phyloP scores from a whole-genome alignment of 2,797 vertebrate species.

The Fringilla coelebs region DNA sequence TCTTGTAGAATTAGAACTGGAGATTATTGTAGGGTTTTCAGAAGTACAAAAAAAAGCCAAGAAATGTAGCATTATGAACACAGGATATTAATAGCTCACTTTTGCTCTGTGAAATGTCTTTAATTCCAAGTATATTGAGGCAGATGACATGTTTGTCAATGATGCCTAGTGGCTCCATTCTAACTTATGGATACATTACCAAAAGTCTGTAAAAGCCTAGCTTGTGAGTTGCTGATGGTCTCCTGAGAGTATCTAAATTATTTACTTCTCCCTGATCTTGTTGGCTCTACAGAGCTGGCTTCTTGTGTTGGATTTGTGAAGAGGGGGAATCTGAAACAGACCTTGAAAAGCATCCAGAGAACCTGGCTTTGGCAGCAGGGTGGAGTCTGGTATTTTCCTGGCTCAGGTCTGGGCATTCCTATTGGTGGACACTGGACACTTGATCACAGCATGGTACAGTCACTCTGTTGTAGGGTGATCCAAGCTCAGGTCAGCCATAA shows the following conservation, averaged over 20 bases:
- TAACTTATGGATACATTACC: not conserved
- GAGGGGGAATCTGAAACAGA: not conserved
- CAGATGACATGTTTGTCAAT: not conserved
- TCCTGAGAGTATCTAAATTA: not conserved
- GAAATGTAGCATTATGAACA: slow-evolving; percentile 12
- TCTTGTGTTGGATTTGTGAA: not conserved
- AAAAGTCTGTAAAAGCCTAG: not conserved
- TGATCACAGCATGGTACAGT: not conserved
- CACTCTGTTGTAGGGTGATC: not conserved
- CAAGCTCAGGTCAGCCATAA: not conserved
- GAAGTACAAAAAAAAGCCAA: not conserved
- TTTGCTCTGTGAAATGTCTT: not conserved
- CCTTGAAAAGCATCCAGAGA: not conserved
- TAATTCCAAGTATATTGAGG: slow-evolving; percentile 14
- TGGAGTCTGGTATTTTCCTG: not conserved
- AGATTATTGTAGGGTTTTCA: slow-evolving; percentile 44
- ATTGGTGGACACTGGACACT: not conserved
- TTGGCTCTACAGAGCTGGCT: not conserved
- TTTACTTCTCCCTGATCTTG: not conserved
- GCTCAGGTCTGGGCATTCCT: not conserved
- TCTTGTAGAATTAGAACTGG: slow-evolving; percentile 43
- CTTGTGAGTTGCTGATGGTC: not conserved
- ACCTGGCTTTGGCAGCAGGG: not conserved
- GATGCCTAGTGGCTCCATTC: not conserved
- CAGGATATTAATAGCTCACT: slow-evolving; percentile 46